These are phyloP conservation scores for Pangasius sanitwongsei DNA, from an alignment of 2,797 vertebrate species.

Conservation along the genomic window DNA sequence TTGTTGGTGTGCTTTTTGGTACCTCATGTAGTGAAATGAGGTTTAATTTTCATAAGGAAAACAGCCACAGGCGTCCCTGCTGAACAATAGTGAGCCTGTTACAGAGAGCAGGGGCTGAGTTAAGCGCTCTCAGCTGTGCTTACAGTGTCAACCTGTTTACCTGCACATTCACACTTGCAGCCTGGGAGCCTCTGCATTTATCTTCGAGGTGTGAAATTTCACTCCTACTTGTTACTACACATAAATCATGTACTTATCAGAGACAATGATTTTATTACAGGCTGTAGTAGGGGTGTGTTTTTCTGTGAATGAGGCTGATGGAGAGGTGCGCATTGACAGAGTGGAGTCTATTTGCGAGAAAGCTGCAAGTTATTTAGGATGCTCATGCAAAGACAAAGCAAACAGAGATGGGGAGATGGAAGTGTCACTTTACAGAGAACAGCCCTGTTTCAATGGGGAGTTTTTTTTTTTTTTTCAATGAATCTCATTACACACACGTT, in stretches of 20 bases:
- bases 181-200: conserved; percentile 70
- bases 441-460: neutral
- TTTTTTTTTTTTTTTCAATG: neutral
- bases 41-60: conserved; percentile 73
- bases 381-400: neutral
- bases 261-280: conserved; percentile 58
- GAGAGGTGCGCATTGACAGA: neutral
- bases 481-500: neutral
- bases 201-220: conserved; percentile 70
- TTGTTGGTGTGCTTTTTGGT: conserved; percentile 58
- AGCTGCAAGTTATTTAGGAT: conserved; percentile 32
- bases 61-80: conserved; percentile 67
- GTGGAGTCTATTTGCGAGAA: neutral
- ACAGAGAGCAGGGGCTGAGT: conserved; percentile 64
- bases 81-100: conserved; percentile 73
- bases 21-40: conserved; percentile 71
- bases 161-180: conserved; percentile 61
- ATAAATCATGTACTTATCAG: conserved; percentile 59
- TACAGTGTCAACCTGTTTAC: conserved; percentile 75
- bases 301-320: conserved; percentile 14
- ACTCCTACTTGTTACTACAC: conserved; percentile 67
- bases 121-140: conserved; percentile 85
- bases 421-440: neutral
- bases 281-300: neutral
- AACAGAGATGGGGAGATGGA: neutral